phyloP scores from a whole-genome alignment of 2,113 vertebrate genomes.

The Plecotus auritus region DNA sequence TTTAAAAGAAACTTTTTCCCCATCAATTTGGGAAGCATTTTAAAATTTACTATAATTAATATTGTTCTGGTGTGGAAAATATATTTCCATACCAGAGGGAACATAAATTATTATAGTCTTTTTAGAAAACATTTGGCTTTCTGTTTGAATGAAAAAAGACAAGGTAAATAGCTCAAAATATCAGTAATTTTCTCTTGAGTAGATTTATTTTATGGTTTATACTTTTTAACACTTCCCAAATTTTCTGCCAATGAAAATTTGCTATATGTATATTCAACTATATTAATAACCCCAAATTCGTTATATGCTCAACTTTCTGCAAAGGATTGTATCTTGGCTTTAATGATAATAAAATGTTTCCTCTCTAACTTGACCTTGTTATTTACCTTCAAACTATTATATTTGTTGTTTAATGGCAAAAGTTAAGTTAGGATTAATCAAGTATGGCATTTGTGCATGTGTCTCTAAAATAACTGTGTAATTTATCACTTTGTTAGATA shows the following conservation, averaged over 20 bases:
- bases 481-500: not conserved
- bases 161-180: not conserved
- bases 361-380: not conserved
- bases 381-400: not conserved
- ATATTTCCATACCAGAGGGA: not conserved
- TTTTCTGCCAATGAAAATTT: not conserved
- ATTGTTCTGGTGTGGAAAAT: not conserved
- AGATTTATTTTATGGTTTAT: not conserved
- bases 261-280: not conserved
- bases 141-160: not conserved
- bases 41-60: not conserved
- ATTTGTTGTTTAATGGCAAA: not conserved
- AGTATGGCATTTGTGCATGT: not conserved
- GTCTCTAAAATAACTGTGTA: not conserved
- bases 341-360: slow-evolving; percentile 1
- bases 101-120: not conserved
- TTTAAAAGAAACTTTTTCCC: not conserved
- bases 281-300: not conserved
- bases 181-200: not conserved
- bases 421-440: not conserved
- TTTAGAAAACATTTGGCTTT: not conserved
- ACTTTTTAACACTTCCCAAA: not conserved
- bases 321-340: not conserved
- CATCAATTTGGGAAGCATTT: not conserved
- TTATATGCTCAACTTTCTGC: not conserved